Conservation (phyloP, 1,140 invertebrate genomes). For the Ceratitis capitata region DNA sequence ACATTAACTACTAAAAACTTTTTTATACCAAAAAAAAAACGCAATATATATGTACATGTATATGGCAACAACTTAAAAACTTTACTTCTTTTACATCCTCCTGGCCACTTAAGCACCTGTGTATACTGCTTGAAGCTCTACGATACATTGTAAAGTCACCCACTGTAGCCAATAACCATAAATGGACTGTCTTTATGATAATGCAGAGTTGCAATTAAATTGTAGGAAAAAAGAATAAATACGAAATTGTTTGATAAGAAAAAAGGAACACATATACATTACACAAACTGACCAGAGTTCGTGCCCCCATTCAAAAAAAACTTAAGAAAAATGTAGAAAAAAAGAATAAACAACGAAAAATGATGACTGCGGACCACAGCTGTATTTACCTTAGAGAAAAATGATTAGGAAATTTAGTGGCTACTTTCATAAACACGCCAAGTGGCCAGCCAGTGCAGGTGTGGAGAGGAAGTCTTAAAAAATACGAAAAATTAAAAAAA, state of each 20-base stretch:
- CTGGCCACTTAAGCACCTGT: not conserved
- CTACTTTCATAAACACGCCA: too few relatives aligned
- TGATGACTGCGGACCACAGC: not conserved
- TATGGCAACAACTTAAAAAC: too few relatives aligned
- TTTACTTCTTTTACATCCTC: not conserved
- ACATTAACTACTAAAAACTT: not conserved
- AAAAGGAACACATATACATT: not conserved
- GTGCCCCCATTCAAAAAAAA: not conserved
- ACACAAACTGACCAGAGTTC: not conserved
- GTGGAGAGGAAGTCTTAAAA: too few relatives aligned
- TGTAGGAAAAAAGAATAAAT: not conserved
- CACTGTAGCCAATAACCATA: not conserved
- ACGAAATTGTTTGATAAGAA: not conserved
- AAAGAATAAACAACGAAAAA: not conserved
- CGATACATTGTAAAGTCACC: not conserved
- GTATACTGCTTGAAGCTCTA: not conserved
- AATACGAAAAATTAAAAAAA: too few relatives aligned
- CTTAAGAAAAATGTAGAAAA: not conserved
- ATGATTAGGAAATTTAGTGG: not conserved
- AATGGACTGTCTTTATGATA: slow-evolving; percentile 23
- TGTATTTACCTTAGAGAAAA: not conserved
- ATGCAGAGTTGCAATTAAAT: not conserved
- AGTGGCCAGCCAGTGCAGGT: too few relatives aligned
- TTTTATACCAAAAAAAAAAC: not conserved
- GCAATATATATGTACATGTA: not conserved